Evolutionary conservation across 2,888 invertebrate species (phyloP).

Genomic region (Hipparchia sbordonii): DNA sequence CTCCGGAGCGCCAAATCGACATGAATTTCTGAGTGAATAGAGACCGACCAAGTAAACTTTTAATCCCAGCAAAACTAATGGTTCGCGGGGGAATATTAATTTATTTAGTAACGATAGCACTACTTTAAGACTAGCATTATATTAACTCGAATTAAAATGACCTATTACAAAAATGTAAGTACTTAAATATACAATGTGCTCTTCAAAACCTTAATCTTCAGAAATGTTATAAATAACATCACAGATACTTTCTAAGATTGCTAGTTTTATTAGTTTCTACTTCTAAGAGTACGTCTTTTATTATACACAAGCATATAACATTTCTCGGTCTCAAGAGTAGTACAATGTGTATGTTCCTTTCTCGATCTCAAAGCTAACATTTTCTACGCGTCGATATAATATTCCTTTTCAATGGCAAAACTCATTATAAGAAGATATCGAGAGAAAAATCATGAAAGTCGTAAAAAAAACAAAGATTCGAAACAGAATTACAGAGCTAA

Average conservation of each 20-base stretch:
- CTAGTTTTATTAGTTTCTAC: not conserved
- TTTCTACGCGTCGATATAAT: conserved; percentile 6
- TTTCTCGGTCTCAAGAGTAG: too few species aligned
- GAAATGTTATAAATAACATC: too few species aligned
- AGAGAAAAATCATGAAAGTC: conserved; percentile 22
- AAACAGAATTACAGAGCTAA: conserved; percentile 30
- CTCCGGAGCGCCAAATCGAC: too few species aligned
- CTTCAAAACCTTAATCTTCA: not conserved
- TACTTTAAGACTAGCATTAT: too few species aligned
- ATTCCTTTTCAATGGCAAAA: conserved; percentile 7
- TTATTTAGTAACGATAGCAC: too few species aligned
- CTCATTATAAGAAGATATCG: conserved; percentile 13
- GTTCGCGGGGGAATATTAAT: too few species aligned
- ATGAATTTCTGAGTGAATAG: too few species aligned
- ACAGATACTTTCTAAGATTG: too few species aligned
- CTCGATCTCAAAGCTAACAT: not conserved
- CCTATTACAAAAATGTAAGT: too few species aligned
- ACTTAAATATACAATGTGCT: not conserved
- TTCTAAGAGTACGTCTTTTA: not conserved
- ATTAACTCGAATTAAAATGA: too few species aligned
- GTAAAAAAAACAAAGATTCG: conserved; percentile 27
- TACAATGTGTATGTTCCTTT: not conserved
- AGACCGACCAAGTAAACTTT: too few species aligned
- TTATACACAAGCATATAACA: not conserved
- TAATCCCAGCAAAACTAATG: too few species aligned